phyloP scores from a whole-genome alignment of 2,888 invertebrate genomes.

The Stenurella melanura region DNA sequence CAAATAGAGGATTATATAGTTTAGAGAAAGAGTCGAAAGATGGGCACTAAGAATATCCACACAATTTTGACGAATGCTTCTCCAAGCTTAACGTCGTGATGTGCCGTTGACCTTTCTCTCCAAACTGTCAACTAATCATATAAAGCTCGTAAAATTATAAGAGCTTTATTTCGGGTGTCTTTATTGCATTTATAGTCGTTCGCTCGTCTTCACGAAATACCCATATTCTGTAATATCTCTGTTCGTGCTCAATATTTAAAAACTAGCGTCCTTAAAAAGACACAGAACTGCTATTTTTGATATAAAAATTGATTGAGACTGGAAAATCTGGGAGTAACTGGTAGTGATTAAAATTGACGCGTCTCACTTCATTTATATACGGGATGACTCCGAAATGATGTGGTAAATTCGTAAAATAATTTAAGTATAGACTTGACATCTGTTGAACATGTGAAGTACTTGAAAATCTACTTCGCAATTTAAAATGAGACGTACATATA shows the following conservation, averaged over 20 bases:
- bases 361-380: no score
- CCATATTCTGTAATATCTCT: background rate
- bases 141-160: slow-evolving; percentile 42
- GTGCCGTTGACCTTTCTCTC: slow-evolving; percentile 29
- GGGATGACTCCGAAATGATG: no score
- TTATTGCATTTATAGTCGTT: background rate
- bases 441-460: no score
- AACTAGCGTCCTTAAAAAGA: background rate
- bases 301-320: background rate
- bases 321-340: background rate
- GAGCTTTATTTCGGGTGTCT: slow-evolving; percentile 30
- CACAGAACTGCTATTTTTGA: background rate
- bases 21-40: background rate
- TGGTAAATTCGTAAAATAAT: no score
- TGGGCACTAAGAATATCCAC: slow-evolving; percentile 1
- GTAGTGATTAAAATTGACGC: background rate
- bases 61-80: slow-evolving; percentile 29
- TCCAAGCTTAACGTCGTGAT: slow-evolving; percentile 16
- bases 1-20: slow-evolving; percentile 18
- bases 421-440: no score
- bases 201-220: background rate
- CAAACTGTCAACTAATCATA: slow-evolving; percentile 3
- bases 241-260: background rate
- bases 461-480: no score
- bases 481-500: no score